phyloP scores from a whole-genome alignment of 1,140 invertebrate genomes.

The Trachymyrmex septentrionalis region DNA sequence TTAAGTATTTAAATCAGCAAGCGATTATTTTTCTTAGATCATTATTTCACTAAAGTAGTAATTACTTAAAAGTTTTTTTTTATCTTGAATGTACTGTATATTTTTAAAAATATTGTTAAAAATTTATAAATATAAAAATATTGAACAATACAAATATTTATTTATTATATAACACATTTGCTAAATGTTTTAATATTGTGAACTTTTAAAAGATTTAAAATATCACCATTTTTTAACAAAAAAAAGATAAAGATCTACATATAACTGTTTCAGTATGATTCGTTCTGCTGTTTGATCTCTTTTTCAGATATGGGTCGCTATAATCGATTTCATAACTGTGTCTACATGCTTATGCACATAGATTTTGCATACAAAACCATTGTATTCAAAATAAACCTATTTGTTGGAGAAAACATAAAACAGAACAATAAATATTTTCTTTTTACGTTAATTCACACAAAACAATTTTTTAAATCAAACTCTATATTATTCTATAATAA shows the following conservation, averaged over 20 bases:
- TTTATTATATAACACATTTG: neutral
- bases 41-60: neutral
- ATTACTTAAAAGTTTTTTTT: neutral
- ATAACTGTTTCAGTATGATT: neutral
- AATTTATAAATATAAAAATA: neutral
- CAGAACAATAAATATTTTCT: neutral
- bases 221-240: neutral
- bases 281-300: slow-evolving; percentile 7
- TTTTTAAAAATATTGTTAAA: slow-evolving; percentile 5
- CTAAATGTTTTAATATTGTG: neutral
- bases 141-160: neutral
- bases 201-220: slow-evolving; percentile 1
- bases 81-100: neutral
- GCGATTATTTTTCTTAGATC: neutral
- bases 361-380: neutral
- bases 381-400: neutral
- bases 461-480: neutral
- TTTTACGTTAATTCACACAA: neutral
- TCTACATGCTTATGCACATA: neutral
- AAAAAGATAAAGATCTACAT: slow-evolving; percentile 26
- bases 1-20: neutral
- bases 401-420: neutral
- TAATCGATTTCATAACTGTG: slow-evolving; percentile 25
- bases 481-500: neutral
- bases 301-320: slow-evolving; percentile 19